A percentile compares a stretch with the other conserved stretches of the same genome.
phyloP scores from a whole-genome alignment of 35 echinoderm and acorn worm genomes.

The Heliocidaris tuberculata region DNA sequence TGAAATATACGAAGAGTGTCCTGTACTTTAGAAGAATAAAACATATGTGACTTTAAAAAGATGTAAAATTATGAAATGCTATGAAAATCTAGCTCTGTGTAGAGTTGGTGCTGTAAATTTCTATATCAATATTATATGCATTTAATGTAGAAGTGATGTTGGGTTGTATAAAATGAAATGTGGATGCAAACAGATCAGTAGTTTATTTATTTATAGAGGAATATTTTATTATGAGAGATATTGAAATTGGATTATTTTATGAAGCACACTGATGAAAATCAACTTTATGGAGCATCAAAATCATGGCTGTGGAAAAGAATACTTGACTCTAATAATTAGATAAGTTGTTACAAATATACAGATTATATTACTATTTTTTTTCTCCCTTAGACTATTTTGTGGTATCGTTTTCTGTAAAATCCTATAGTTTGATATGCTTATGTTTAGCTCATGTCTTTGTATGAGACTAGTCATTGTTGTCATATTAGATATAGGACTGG shows the following conservation, averaged over 20 bases:
- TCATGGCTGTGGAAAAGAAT: neutral
- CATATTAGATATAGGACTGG: no score
- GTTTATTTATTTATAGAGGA: conserved; percentile 6
- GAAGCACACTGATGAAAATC: neutral
- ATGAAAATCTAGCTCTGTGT: neutral
- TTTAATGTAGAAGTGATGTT: neutral
- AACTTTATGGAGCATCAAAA: neutral
- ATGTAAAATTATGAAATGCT: neutral
- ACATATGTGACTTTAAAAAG: neutral
- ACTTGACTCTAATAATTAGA: no score
- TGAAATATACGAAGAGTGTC: no score
- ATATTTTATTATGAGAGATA: neutral
- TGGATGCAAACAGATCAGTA: neutral
- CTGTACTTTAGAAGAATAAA: neutral
- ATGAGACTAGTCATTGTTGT: no score
- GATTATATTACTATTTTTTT: no score
- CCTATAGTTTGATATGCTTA: no score
- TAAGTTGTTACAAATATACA: no score
- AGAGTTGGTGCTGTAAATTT: neutral
- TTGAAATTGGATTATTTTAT: neutral
- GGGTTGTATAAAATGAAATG: neutral
- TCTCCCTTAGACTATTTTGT: no score
- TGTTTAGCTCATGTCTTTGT: no score
- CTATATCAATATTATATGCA: neutral
- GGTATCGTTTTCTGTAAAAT: no score